Base-by-base conservation (phyloP, 2,797 vertebrate species). In the Psittacula derbiana region DNA sequence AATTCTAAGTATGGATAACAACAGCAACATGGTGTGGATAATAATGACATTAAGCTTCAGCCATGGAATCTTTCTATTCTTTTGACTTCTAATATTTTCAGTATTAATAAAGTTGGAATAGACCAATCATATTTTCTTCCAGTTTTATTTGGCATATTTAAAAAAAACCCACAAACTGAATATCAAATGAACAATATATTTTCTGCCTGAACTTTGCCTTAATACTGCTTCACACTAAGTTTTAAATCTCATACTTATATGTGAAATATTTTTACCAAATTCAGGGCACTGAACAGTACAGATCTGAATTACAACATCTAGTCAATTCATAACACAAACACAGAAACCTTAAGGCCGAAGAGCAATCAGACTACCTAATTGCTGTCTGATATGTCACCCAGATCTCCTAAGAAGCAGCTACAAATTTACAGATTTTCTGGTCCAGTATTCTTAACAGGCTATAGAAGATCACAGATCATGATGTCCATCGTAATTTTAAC, bases 401-500 rank as follows among this genome's bases (percentile, higher is more conserved):
- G 11, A 46, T 8, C 31, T 84, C 33, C 33, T 53, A 61, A 52
- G 19, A 66, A 66, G 11, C 2, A 6, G 15, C 25, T 71, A 31
- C 0, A 4, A 52, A 83, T 60, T 41, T 53, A 41, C 4, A 40
- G 30, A n/a, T 73, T 70, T 67, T 52, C 19, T 70, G 2, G 4
- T 49, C 16, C 5, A 46, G 1, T 61, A 36, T 43, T 65, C 5
- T 65, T 27, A 31, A n/a, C 0, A 4, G 12, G 4, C 3, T 44
- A 19, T 47, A 65, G 30, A 65, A 57, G 4, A 80, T 52, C 27
- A 55, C 20, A 83, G 21, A 30, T 53, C 17, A 65, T 3, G 0
- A 31, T 9, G 24, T 0, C 38, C 9, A n/a, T 27, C 4, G 8
- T 41, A 65, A 70, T 61, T 76, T 5, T 44, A 76, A 47, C 10